phyloP scores from a whole-genome alignment of 2,797 vertebrate genomes.

The Poeciliopsis gracilis region DNA sequence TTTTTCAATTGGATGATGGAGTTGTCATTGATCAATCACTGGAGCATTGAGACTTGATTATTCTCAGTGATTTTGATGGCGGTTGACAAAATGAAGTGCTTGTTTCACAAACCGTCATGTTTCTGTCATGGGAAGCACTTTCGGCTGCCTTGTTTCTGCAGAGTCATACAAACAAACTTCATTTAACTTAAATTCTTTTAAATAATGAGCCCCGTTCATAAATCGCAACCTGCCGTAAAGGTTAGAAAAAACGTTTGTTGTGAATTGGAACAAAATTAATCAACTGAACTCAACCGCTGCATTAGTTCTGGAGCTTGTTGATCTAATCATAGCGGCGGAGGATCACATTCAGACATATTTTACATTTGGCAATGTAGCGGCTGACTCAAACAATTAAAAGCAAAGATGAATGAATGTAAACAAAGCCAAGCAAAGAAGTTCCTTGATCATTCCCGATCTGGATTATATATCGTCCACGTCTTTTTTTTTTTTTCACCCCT shows the following conservation, averaged over 20 bases:
- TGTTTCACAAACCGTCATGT: too few species aligned
- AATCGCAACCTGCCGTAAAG: too few species aligned
- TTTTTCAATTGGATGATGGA: background rate
- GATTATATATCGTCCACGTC: background rate
- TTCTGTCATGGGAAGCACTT: too few species aligned
- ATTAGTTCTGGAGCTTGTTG: background rate
- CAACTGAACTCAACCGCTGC: background rate
- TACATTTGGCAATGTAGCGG: background rate
- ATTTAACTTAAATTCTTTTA: too few species aligned
- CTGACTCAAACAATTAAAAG: background rate
- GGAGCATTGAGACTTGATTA: too few species aligned
- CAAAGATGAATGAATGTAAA: background rate
- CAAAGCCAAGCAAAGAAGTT: background rate
- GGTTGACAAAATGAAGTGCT: too few species aligned
- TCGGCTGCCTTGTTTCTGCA: too few species aligned
- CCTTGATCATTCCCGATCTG: conserved; percentile 25
- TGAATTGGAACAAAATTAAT: background rate
- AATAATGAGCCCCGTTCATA: too few species aligned
- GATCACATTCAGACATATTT: background rate
- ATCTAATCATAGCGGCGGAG: background rate
- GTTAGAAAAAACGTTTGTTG: background rate
- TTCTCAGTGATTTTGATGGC: too few species aligned
- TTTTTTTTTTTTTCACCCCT: conserved; percentile 20
- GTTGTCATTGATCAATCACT: too few species aligned
- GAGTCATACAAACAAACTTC: too few species aligned